Evolutionary conservation across 1,140 invertebrate species (phyloP), one percentile per base, ranked within the genome.

Genomic region (Ceratitis capitata): DNA sequence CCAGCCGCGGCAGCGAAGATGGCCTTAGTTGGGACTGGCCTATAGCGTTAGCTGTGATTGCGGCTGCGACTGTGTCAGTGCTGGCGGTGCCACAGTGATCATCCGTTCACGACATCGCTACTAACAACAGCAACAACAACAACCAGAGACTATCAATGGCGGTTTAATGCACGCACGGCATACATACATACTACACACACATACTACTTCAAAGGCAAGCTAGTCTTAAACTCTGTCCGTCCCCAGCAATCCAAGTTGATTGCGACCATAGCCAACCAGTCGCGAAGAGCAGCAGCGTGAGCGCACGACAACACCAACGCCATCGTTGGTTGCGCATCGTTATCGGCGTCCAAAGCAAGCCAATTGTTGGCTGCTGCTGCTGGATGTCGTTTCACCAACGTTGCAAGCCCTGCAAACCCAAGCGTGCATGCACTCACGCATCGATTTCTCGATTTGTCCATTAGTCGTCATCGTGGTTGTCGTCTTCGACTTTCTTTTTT

Each of bases 301-400:
- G 1, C 4, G n/a, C 69, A 78, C 69, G 39, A 45, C 12, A 29
- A 61, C 58, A 32, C 58, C n/a, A 45, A 10, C 69, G 69, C 87
- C 85, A 78, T 45, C n/a, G n/a, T n/a, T n/a, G n/a, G n/a, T n/a
- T 32, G 39, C 69, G 69, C 69, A 78, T 78, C 69, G 69, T 49
- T 69, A 83, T 84, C 49, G 49, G 49, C 49, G 84, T 85, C 82
- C 86, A 84, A 78, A 85, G 88, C 85, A 82, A 61, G 58, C 87
- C 85, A 85, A 84, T 84, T 86, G 84, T 42, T 56, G 64, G 45
- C 64, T 45, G 26, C 84, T 86, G 86, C 84, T 85, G 88, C 87
- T 87, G 88, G 86, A 78, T 45, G 39, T 32, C 84, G 85, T 87
- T 87, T 87, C 88, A 89, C 39, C 39, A 2, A 26, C 2, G 35